A percentile compares a stretch with the other conserved stretches of the same genome.
phyloP scores from a whole-genome alignment of 2,113 vertebrate species.

The Tyto alba region DNA sequence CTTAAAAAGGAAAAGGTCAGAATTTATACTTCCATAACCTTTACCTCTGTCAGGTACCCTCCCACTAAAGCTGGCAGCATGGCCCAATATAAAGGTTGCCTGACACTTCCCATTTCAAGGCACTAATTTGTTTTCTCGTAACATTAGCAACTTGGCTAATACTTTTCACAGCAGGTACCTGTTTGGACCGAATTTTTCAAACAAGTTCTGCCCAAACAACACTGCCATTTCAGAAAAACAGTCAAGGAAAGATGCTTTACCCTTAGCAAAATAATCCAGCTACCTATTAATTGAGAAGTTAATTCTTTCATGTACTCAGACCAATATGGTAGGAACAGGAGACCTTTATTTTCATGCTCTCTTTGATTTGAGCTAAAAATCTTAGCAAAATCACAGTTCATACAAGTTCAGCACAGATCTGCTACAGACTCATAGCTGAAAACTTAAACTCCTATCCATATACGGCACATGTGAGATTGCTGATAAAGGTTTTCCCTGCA shows the following conservation, averaged over 20 bases:
- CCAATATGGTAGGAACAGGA: background rate
- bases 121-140: background rate
- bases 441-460: background rate
- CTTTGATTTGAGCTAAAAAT: background rate
- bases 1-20: constrained; percentile 58
- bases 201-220: background rate
- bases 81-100: background rate
- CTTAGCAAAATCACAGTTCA: background rate
- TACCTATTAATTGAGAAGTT: background rate
- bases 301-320: background rate
- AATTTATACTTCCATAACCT: constrained; percentile 23
- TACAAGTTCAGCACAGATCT: background rate
- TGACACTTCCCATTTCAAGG: background rate
- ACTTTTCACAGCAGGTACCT: background rate
- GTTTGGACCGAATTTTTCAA: background rate
- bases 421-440: background rate
- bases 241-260: background rate
- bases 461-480: background rate
- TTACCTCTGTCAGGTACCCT: background rate
- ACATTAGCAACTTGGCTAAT: background rate
- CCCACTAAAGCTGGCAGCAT: background rate
- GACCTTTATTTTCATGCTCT: background rate
- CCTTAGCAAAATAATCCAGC: background rate
- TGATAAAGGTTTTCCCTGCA: background rate
- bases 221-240: background rate